Evolutionary conservation across 1,140 invertebrate species (phyloP).

Genomic region (Cyclargus thomasi): DNA sequence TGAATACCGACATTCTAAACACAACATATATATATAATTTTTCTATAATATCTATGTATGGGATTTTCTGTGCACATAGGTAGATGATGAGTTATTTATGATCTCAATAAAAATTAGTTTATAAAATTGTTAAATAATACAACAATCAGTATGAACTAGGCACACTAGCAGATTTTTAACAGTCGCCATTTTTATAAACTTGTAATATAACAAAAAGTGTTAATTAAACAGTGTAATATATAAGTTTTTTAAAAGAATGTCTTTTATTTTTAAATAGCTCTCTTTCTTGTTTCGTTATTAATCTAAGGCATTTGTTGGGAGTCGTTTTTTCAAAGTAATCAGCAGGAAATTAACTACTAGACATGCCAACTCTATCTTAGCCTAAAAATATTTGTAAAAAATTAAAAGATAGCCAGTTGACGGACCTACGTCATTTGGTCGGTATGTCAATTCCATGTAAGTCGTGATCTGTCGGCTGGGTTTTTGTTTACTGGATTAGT

Average conservation of each 20-base stretch:
- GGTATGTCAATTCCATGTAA: no score
- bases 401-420: no score
- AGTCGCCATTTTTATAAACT: conserved; percentile 17
- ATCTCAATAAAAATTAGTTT: conserved; percentile 44
- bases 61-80: conserved; percentile 31
- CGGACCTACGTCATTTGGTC: no score
- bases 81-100: conserved; percentile 34
- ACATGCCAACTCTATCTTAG: no score
- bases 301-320: no score
- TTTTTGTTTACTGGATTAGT: no score
- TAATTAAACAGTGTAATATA: conserved; percentile 12
- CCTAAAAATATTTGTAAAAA: no score
- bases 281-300: no score
- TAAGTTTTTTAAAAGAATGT: conserved; percentile 5
- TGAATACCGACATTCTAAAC: conserved; percentile 27
- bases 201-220: conserved; percentile 25
- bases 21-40: conserved; percentile 21
- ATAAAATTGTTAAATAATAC: conserved; percentile 26
- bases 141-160: conserved; percentile 1
- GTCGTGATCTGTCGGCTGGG: no score
- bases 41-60: conserved; percentile 29
- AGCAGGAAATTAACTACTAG: no score
- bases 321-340: no score
- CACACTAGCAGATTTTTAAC: not conserved
- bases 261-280: not conserved